Evolutionary conservation across 1,140 invertebrate genomes (phyloP).

Genomic region (Drosophila chauvacae): DNA sequence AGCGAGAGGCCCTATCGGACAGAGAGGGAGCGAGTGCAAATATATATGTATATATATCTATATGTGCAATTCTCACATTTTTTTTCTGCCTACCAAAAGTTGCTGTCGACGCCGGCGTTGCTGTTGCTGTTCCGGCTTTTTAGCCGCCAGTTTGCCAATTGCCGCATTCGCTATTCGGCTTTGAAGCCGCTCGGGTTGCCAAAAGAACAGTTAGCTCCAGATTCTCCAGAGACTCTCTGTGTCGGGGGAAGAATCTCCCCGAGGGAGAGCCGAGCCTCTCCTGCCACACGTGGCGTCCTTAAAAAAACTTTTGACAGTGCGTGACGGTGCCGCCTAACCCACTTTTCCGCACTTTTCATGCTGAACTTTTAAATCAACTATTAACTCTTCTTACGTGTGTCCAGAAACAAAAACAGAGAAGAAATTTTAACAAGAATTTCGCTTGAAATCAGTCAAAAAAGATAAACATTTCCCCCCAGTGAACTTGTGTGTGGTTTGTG

Average conservation of each 20-base stretch:
- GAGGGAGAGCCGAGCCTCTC: background rate
- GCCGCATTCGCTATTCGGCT: conserved; percentile 82
- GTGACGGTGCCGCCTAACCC: conserved; percentile 4
- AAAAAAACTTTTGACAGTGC: background rate
- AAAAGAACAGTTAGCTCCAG: conserved; percentile 54
- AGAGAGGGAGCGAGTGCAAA: conserved; percentile 26
- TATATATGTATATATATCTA: conserved; percentile 14
- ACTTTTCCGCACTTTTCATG: background rate
- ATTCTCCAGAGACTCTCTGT: conserved; percentile 44
- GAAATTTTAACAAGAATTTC: conserved; percentile 1
- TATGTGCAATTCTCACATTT: conserved; percentile 14
- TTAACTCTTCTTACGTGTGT: conserved; percentile 13
- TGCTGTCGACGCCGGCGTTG: conserved; percentile 51
- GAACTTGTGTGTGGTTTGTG: conserved; percentile 29
- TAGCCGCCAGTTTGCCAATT: conserved; percentile 70
- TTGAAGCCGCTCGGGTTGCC: conserved; percentile 75
- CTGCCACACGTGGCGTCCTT: conserved; percentile 19
- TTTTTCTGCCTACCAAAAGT: conserved; percentile 59
- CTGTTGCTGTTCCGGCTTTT: conserved; percentile 53
- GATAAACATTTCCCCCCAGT: conserved; percentile 30
- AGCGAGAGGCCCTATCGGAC: conserved; percentile 4
- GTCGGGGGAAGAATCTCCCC: conserved; percentile 30
- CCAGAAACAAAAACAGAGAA: conserved; percentile 10
- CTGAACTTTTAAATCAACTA: conserved; percentile 9
- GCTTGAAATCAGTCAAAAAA: background rate